Percentiles rank a stretch among this genome's conserved stretches.
Evolutionary conservation across 2,888 invertebrate species (phyloP).

Genomic region (Noctua fimbriata): DNA sequence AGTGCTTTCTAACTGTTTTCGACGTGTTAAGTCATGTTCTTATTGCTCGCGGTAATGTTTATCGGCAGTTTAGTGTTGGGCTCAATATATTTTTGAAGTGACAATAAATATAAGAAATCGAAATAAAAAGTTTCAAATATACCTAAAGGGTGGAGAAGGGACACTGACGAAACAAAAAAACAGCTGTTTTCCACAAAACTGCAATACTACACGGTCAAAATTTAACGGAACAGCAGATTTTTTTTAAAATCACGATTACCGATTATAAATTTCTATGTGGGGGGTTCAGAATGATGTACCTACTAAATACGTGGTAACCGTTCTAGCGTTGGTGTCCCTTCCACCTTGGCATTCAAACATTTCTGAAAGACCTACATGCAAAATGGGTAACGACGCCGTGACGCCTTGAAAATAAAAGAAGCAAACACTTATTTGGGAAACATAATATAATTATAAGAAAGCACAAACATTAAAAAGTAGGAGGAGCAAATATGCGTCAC

Average conservation of each 20-base stretch:
- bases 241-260: too few species aligned
- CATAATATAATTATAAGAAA: background rate
- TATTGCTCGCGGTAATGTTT: background rate
- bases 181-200: too few species aligned
- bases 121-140: background rate
- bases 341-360: background rate
- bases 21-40: slow-evolving; percentile 1
- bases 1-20: slow-evolving; percentile 21
- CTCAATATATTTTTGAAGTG: background rate
- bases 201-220: too few species aligned
- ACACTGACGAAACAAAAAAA: background rate
- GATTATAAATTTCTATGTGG: too few species aligned
- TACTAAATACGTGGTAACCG: too few species aligned
- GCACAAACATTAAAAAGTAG: background rate
- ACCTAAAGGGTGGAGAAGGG: background rate
- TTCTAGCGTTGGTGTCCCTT: too few species aligned
- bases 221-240: too few species aligned
- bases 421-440: background rate
- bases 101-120: background rate
- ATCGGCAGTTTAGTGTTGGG: background rate
- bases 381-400: background rate
- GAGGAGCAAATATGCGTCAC: too few species aligned
- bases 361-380: background rate
- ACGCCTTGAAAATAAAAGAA: background rate
- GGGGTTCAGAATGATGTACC: too few species aligned